Percentiles rank a stretch among this genome's conserved stretches.
Evolutionary conservation across 2,113 vertebrate genomes (phyloP).

Genomic region (Mungos mungo): DNA sequence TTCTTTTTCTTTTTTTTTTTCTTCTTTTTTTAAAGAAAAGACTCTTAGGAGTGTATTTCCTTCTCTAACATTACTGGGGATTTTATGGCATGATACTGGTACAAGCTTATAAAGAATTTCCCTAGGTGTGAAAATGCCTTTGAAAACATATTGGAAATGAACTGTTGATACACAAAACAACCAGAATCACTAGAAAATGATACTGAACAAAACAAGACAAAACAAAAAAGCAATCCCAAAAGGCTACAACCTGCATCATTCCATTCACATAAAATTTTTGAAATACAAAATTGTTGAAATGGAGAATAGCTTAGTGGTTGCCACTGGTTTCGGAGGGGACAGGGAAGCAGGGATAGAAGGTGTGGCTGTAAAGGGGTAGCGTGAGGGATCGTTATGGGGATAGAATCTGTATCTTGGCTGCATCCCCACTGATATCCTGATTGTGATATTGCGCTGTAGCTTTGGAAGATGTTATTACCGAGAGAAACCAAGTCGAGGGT

Average conservation of each 20-base stretch:
- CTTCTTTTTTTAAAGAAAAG: neutral
- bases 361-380: neutral
- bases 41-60: neutral
- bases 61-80: neutral
- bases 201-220: neutral
- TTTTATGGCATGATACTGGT: neutral
- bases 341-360: too few relatives aligned
- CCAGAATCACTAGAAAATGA: neutral
- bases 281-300: neutral
- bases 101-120: neutral
- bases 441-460: neutral
- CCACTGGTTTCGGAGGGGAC: neutral
- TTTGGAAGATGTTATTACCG: neutral
- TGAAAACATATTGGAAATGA: neutral
- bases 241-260: neutral
- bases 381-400: neutral
- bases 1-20: neutral
- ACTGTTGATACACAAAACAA: neutral
- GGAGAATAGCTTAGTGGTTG: neutral
- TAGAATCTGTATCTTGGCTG: neutral
- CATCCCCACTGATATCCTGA: fast-evolving
- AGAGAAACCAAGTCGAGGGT: neutral
- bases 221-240: neutral
- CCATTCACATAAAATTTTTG: neutral
- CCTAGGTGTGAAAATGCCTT: neutral